Base-by-base conservation (phyloP, 2,888 invertebrate species). In the Tanytarsus gracilentus region DNA sequence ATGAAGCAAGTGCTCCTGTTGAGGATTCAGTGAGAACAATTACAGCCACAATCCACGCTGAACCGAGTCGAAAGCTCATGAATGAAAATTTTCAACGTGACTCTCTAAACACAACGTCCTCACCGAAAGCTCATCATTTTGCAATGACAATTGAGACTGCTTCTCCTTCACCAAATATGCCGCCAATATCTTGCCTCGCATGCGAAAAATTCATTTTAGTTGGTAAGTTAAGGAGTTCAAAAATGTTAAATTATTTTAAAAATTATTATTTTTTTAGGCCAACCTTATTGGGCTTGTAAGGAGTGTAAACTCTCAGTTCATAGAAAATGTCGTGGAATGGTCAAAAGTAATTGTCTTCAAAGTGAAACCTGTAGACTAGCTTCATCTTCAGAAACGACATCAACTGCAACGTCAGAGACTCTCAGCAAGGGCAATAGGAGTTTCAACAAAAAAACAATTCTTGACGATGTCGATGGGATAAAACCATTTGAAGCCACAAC, bases 271-370 rank as follows among this genome's bases (percentile, higher is more conserved):
- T n/a, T n/a, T n/a, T n/a, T n/a, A n/a, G n/a, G n/a, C 0, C 68
- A 69, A 1, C 66, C 74, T 0, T 72, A 67, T 61, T 74, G 73
- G 73, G 67, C 68, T 16, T 74, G 74, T 63, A 70, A 68, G 52
- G 72, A 72, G 59, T 74, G 74, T 63, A 72, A 72, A 48, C 65
- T 62, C 5, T 67, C 65, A 3, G 67, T 68, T 0, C 74, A 74
- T 65, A 68, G 73, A 5, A 73, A 72, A 62, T 74, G 74, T 51
- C 69, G 74, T 0, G 64, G 69, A 16, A 67, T 68, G 36, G 70
- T 72, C 0, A 68, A 64, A 14, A 66, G 65, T 11, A 59, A 62
- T 1, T 74, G 74, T 61, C 40, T 50, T 4, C n/a, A 50, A 25
- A 48, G 26, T 21, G 60, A 60, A 18, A n/a, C n/a, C n/a, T 49